Evolutionary conservation across 2,797 vertebrate species (phyloP).

Genomic region (Austrolebias charrua): DNA sequence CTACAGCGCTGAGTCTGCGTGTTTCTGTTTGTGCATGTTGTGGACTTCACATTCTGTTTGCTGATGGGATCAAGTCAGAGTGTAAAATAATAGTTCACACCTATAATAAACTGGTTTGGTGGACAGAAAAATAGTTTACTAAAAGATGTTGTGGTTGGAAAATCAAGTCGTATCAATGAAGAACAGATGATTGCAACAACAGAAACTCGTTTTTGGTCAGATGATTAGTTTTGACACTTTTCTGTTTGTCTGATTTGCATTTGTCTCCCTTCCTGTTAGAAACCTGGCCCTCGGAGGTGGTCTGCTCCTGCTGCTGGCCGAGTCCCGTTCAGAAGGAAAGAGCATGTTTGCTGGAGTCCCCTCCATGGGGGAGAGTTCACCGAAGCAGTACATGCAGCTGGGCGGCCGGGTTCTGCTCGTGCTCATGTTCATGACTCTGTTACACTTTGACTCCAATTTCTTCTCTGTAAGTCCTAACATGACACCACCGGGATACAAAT

Average conservation of each 20-base stretch:
- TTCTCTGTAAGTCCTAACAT: conserved; percentile 88
- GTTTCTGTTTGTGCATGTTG: conserved; percentile 12
- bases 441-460: conserved; percentile 94
- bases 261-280: conserved; percentile 77
- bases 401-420: conserved; percentile 93
- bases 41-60: neutral
- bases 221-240: conserved; percentile 7
- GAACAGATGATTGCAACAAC: neutral
- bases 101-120: neutral
- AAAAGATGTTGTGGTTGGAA: neutral
- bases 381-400: conserved; percentile 98
- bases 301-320: conserved; percentile 90
- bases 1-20: neutral
- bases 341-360: conserved; percentile 97
- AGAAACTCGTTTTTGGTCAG: neutral
- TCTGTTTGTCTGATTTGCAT: conserved; percentile 1
- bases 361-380: conserved; percentile 89
- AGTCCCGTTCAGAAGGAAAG: conserved; percentile 96
- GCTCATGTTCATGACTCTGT: conserved; percentile 98
- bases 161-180: neutral
- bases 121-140: neutral
- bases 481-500: neutral
- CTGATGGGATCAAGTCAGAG: neutral
- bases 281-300: conserved; percentile 97
- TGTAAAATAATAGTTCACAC: neutral